Conservation (phyloP, 2,797 vertebrate species). For the Sebastes cheni region DNA sequence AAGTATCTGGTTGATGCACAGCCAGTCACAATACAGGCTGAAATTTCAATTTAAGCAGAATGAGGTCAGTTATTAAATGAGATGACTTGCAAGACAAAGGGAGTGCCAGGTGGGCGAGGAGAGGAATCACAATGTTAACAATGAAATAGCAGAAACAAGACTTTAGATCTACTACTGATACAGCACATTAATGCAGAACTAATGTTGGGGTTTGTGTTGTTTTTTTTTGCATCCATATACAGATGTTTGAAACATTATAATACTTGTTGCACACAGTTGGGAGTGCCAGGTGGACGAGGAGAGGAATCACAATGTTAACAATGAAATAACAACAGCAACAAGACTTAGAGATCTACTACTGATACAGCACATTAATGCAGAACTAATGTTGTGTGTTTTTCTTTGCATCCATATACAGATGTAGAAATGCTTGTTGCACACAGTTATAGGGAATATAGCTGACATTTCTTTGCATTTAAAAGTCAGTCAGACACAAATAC, state of each 20-base stretch:
- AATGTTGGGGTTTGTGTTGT: not conserved
- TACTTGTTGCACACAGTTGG: not conserved
- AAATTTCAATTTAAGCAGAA: conserved; percentile 37
- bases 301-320: too few species aligned
- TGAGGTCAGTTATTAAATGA: conserved; percentile 54
- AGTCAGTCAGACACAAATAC: not conserved
- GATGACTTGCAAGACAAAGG: conserved; percentile 58
- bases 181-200: not conserved
- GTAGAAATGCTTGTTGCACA: too few species aligned
- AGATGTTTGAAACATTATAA: not conserved
- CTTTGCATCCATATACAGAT: too few species aligned
- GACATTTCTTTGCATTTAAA: too few species aligned
- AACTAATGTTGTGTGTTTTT: too few species aligned
- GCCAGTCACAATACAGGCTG: conserved; percentile 6
- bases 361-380: too few species aligned
- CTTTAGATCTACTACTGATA: not conserved
- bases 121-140: not conserved
- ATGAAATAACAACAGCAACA: too few species aligned
- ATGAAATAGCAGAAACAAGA: not conserved
- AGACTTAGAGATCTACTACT: too few species aligned
- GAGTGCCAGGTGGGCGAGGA: conserved; percentile 23
- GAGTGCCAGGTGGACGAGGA: too few species aligned
- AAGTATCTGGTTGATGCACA: not conserved
- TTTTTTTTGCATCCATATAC: conserved; percentile 29
- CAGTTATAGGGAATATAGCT: too few species aligned